Conservation (phyloP, 2,113 vertebrate genomes). For the Laticauda laticaudata region DNA sequence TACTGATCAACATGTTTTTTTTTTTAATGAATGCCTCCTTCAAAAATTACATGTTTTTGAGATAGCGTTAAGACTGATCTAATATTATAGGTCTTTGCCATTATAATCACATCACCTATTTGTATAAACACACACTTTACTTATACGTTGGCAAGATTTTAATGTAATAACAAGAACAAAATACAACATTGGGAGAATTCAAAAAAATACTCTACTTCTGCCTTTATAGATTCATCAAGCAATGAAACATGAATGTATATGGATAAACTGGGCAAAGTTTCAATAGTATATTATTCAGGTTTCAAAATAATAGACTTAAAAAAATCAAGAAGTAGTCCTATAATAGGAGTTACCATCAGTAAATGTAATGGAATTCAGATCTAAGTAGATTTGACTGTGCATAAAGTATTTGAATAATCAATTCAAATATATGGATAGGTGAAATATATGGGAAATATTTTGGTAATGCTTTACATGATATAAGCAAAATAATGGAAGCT, state of each 20-base stretch:
- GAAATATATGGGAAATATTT: not conserved
- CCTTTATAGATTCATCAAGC: not conserved
- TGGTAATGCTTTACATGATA: no score
- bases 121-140: not conserved
- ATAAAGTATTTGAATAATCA: not conserved
- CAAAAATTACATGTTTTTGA: constrained; percentile 25
- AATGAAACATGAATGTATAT: not conserved
- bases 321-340: not conserved
- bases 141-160: not conserved
- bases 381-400: not conserved
- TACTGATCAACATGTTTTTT: constrained; percentile 12
- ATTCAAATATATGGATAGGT: not conserved
- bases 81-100: not conserved
- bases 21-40: not conserved
- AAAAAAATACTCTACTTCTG: not conserved
- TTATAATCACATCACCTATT: not conserved
- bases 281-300: not conserved
- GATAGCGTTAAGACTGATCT: constrained; percentile 7
- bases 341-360: not conserved
- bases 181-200: not conserved
- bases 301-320: not conserved
- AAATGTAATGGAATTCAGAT: not conserved
- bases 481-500: no score
- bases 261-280: not conserved
- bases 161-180: constrained; percentile 13